phyloP scores from a whole-genome alignment of 2,113 vertebrate species.

The Columba livia region DNA sequence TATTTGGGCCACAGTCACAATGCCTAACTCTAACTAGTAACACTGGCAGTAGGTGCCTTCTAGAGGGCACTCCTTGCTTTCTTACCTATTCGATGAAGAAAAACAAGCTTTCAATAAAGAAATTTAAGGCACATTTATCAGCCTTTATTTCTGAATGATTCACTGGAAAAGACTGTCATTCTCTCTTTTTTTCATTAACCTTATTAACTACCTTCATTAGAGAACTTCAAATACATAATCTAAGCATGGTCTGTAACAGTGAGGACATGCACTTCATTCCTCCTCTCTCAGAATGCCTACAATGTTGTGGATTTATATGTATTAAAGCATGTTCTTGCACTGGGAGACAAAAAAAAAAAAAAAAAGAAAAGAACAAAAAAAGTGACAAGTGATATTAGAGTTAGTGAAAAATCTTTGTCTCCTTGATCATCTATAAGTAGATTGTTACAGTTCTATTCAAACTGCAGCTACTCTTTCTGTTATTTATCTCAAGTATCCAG shows the following conservation, averaged over 20 bases:
- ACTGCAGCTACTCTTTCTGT: background rate
- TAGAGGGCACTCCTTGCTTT: background rate
- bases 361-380: background rate
- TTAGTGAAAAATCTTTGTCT: background rate
- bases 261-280: background rate
- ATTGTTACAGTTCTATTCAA: background rate
- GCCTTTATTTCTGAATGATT: background rate
- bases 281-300: background rate
- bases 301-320: background rate
- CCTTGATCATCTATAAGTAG: background rate
- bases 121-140: background rate
- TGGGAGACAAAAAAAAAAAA: accelerated
- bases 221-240: background rate
- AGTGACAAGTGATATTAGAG: background rate
- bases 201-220: background rate
- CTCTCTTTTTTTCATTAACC: background rate
- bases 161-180: background rate
- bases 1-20: background rate
- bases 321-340: background rate
- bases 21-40: background rate
- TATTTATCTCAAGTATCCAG: background rate
- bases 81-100: background rate
- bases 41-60: background rate
- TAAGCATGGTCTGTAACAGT: background rate
- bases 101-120: background rate